Evolutionary conservation across 1,140 invertebrate genomes (phyloP), one percentile per base, ranked within the genome.

Genomic region (Drosophila malerkotliana): DNA sequence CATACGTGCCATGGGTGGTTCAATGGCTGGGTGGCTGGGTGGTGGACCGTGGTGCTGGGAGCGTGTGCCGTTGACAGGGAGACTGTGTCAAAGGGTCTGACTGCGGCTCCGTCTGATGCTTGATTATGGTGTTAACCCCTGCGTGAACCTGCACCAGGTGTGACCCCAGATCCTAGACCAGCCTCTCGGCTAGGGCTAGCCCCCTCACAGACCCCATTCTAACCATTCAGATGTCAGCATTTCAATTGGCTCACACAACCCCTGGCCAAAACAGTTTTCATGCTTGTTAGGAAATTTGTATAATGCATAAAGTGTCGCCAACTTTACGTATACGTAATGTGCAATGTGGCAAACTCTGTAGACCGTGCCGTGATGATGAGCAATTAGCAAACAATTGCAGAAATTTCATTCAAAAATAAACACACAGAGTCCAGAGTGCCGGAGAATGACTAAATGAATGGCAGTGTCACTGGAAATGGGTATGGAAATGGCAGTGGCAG

Each of bases 71-170:
- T 21, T 61, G 58, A 73, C 45, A 37, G 48, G 53, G 66, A 28
- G 73, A 53, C 73, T 77, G 49, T 71, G 77, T 77, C 78, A 73
- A 79, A 64, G 77, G 71, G 69, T 62, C 45, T 77, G 51, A 60
- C 58, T 79, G 62, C 59, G 71, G 77, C 59, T 75, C 71, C 68
- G 68, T 72, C 58, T 57, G 53, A 64, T 55, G 83, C 75, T 82
- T 87, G 82, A 87, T 87, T 87, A 87, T 87, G 85, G 83, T 82
- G 83, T 88, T 82, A 87, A 87, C 82, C 83, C 71, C 59, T 69
- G 64, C 39, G 61, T 82, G 79, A 87, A 88, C 78, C 78, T 81
- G 83, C 78, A 60, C 74, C 74, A 82, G 82, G 82, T 82, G 62
- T 53, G 73, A 52, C 59, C 74, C 41, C 41, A 44, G 41, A 44